Evolutionary conservation across 2,113 vertebrate genomes (phyloP).

Genomic region (Salminus brasiliensis): DNA sequence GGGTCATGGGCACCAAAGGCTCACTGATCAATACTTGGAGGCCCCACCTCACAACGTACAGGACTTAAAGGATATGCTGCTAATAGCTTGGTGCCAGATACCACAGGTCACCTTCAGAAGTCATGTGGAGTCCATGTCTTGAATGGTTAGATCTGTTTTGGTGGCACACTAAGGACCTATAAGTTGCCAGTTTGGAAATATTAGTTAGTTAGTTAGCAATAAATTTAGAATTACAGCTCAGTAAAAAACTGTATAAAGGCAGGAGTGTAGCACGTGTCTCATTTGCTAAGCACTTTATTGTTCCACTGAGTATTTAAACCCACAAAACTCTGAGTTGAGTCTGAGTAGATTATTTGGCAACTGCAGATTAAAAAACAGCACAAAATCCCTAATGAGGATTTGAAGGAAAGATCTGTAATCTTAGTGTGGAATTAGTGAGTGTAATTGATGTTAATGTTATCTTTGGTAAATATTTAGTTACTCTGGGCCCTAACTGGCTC

Average conservation of each 20-base stretch:
- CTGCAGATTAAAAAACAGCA: background rate
- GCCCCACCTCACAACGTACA: too few relatives aligned
- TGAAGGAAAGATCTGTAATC: background rate
- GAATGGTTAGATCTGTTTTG: too few relatives aligned
- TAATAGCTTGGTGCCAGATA: too few relatives aligned
- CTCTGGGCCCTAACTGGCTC: slow-evolving; percentile 16
- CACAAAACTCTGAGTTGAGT: background rate
- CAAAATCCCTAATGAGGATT: background rate
- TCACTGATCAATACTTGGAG: too few relatives aligned
- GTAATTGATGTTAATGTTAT: slow-evolving; percentile 3
- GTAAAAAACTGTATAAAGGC: background rate
- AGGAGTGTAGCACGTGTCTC: background rate
- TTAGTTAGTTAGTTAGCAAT: too few relatives aligned
- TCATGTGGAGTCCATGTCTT: too few relatives aligned
- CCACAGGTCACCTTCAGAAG: too few relatives aligned
- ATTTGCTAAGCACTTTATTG: slow-evolving; percentile 6
- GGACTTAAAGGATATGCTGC: too few relatives aligned
- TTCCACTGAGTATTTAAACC: background rate
- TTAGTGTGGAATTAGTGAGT: background rate
- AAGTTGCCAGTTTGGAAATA: too few relatives aligned
- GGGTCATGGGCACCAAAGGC: too few relatives aligned
- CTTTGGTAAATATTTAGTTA: slow-evolving; percentile 7
- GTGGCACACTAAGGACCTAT: too few relatives aligned
- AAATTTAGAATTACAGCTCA: background rate
- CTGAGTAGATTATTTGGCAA: background rate